Percentiles rank a stretch among this genome's conserved stretches.
phyloP scores from a whole-genome alignment of 1,140 invertebrate species.

The Hormaphis cornu region DNA sequence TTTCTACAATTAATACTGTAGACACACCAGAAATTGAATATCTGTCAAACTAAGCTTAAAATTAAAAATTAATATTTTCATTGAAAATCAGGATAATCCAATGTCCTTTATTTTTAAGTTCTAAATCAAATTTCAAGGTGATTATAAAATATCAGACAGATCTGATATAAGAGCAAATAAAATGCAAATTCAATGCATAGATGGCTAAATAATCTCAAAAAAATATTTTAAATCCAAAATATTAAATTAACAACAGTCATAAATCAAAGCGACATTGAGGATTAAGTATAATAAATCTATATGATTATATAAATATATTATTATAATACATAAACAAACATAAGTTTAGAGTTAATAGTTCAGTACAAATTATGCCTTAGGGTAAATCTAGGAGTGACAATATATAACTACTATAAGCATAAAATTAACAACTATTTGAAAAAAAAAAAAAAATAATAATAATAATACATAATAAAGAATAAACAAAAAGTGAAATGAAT shows the following conservation, averaged over 20 bases:
- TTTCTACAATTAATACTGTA: no score
- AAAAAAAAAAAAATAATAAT: neutral
- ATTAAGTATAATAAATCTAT: conserved; percentile 26
- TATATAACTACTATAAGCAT: neutral
- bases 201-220: no score
- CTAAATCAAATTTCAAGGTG: conserved; percentile 6
- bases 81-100: neutral
- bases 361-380: conserved; percentile 27
- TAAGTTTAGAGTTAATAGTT: conserved; percentile 14
- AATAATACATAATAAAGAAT: neutral
- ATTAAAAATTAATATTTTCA: no score
- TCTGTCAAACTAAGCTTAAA: no score
- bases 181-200: no score
- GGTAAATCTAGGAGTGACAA: conserved; percentile 9
- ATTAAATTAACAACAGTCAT: conserved; percentile 27
- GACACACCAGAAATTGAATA: no score
- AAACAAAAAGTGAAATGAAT: conserved; percentile 1
- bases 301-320: conserved; percentile 5
- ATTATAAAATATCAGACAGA: no score
- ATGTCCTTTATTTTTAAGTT: neutral
- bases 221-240: conserved; percentile 14
- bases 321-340: conserved; percentile 24
- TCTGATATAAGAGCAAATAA: no score
- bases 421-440: neutral
- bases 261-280: conserved; percentile 14